Base-by-base conservation (phyloP, 2,888 invertebrate species). In the Gastracanthus pulcherrimus region DNA sequence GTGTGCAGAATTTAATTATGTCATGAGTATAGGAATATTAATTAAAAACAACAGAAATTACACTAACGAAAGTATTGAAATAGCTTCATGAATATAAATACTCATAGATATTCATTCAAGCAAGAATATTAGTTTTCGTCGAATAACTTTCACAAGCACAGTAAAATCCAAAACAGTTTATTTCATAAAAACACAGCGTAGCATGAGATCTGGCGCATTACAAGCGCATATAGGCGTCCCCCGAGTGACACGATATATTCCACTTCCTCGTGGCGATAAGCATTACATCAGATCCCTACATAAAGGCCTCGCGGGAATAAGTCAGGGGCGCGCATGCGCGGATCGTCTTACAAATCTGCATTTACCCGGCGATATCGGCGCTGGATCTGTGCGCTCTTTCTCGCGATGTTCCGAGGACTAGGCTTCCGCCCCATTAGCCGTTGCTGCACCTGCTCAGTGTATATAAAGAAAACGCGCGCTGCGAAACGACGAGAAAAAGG, bases 251-350 rank as follows among this genome's bases (percentile, higher is more conserved):
- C 45, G 60, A 51, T 41, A 41, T 23, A 55, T n/a, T 36, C 31
- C 13, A 36, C 70, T 77, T 77, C 70, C 62, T 77, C 13, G 62
- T 70, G 36, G 67, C 67, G 66, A 76, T 76, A 76, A 70, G 19
- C 70, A 29, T 74, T 74, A 64, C 48, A 64, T 74, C 74, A 74
- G 16, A 34, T 6, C 26, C 58, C 23, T 38, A 36, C 45, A 60
- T 45, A 26, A 19, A n/a, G 62, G 48, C 41, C 66, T 45, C 67
- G n/a, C 36, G 66, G 51, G 66, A 76, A 76, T n/a, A 31, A 38
- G 34, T 31, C 31, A 29, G n/a, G n/a, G 31, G 7, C 34, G 0
- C 16, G 31, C n/a, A n/a, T n/a, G n/a, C 31, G 31, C 19, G 41
- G 62, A 62, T 69, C 34, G 36, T 48, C 70, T 70, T 62, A 70